Percentiles rank a stretch among this genome's conserved stretches.
Conservation (phyloP, 1,140 invertebrate genomes). For the Epicauta chinensis region DNA sequence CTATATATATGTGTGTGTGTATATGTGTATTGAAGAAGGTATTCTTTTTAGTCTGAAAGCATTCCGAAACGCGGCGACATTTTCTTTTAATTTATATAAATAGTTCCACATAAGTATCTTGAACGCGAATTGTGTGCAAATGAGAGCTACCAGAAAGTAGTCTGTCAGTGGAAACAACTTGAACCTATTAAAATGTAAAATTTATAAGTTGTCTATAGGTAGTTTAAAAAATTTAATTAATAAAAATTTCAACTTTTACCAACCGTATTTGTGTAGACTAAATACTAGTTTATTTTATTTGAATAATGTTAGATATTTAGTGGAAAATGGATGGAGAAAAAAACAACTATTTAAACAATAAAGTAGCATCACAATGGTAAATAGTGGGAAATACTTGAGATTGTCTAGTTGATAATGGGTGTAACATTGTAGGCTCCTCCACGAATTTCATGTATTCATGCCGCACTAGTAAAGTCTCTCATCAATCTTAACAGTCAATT, state of each 20-base stretch:
- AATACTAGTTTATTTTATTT: no score
- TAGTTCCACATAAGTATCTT: slow-evolving; percentile 24
- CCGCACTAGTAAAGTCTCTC: slow-evolving; percentile 10
- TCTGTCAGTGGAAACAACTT: slow-evolving; percentile 19
- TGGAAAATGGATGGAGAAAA: no score
- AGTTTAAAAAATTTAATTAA: no score
- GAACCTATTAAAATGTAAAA: slow-evolving; percentile 21
- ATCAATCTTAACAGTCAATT: slow-evolving; percentile 13
- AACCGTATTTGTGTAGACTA: no score
- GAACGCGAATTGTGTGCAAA: slow-evolving; percentile 22
- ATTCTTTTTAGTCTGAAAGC: neutral
- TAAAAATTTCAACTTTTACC: no score
- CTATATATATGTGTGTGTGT: no score
- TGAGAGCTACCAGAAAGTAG: slow-evolving; percentile 18
- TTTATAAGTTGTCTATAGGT: neutral
- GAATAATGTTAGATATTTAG: no score
- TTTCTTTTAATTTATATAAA: slow-evolving; percentile 20
- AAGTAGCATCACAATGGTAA: no score
- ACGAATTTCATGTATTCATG: slow-evolving; percentile 12
- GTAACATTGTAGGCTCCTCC: slow-evolving; percentile 8
- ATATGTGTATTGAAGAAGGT: no score
- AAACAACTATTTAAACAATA: no score
- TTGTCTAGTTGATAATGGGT: neutral
- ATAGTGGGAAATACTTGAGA: no score
- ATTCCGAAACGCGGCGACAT: slow-evolving; percentile 13